Percentiles rank a stretch among this genome's conserved stretches.
Conservation (phyloP, 2,888 invertebrate genomes). For the Leptura quadrifasciata region DNA sequence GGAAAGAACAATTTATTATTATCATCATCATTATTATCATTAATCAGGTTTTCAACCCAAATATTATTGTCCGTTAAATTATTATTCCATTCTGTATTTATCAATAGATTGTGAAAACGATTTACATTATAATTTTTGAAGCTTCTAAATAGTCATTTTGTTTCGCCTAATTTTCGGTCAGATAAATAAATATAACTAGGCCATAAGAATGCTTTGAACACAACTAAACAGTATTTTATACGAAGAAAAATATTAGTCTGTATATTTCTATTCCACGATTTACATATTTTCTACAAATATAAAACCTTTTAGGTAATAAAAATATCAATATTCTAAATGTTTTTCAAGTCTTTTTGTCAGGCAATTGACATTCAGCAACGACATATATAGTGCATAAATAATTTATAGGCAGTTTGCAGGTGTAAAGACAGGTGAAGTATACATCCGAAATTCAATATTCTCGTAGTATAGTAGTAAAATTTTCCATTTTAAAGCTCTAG, state of each 20-base stretch:
- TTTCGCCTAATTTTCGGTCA: no score
- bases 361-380: constrained; percentile 19
- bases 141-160: no score
- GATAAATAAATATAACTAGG: constrained; percentile 22
- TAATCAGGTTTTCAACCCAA: no score
- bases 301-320: constrained; percentile 31
- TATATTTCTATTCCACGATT: constrained; percentile 17
- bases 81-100: no score
- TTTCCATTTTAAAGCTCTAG: constrained; percentile 56
- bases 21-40: no score
- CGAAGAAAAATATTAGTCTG: constrained; percentile 5
- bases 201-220: constrained; percentile 12
- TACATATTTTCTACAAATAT: constrained; percentile 12
- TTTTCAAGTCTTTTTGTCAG: not conserved
- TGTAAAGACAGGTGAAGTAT: constrained; percentile 22
- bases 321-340: constrained; percentile 23
- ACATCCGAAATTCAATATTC: constrained; percentile 58
- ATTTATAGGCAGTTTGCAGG: constrained; percentile 13
- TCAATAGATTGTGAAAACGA: no score
- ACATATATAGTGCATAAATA: constrained; percentile 22
- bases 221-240: not conserved
- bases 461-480: constrained; percentile 52
- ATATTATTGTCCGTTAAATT: no score
- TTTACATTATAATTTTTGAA: no score
- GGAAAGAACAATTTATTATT: no score